Percentiles rank a stretch among this genome's conserved stretches.
phyloP scores from a whole-genome alignment of 2,113 vertebrate species.

The Haemorhous mexicanus region DNA sequence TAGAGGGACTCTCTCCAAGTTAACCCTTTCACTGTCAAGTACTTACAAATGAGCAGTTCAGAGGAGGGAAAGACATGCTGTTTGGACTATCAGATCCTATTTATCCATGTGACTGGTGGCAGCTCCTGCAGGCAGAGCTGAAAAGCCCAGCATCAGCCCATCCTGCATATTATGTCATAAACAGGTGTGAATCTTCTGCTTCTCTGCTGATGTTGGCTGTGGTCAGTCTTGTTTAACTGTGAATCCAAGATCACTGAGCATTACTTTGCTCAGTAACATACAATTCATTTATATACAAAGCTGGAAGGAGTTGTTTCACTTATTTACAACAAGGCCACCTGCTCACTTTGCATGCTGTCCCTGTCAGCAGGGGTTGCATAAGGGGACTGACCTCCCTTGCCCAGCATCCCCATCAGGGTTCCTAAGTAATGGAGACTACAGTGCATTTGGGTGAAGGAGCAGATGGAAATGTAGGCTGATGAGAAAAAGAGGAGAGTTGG shows the following conservation, averaged over 20 bases:
- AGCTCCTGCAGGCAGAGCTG: background rate
- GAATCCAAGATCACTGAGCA: background rate
- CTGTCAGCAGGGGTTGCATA: background rate
- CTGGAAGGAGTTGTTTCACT: background rate
- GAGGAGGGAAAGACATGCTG: background rate
- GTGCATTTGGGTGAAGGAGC: background rate
- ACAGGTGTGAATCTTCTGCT: background rate
- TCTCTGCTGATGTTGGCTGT: background rate
- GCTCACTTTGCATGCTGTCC: background rate
- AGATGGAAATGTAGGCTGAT: background rate
- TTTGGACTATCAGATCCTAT: background rate
- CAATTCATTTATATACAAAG: background rate
- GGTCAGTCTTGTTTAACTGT: background rate
- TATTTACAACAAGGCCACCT: background rate
- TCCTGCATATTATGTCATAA: accelerated
- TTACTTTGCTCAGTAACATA: background rate
- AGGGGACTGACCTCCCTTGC: background rate
- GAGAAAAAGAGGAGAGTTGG: background rate
- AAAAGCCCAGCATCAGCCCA: background rate
- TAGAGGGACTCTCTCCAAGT: background rate
- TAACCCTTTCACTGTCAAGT: background rate
- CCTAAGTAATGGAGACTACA: background rate
- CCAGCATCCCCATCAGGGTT: background rate
- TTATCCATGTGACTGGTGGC: background rate
- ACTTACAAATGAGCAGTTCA: background rate